Conservation (phyloP, 2,797 vertebrate species). For the Eulemur mongoz region DNA sequence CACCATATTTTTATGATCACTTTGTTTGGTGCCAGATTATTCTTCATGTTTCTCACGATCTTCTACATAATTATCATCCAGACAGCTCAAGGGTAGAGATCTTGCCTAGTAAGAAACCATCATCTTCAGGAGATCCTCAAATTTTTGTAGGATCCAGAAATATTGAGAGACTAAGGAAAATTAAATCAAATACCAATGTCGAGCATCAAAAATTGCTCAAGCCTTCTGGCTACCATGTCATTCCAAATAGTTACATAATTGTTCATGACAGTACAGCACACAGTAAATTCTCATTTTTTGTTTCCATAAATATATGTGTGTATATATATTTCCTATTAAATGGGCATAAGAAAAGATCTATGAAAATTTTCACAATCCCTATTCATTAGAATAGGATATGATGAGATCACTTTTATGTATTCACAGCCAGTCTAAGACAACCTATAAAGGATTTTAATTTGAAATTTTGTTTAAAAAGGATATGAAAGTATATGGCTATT, state of each 20-base stretch:
- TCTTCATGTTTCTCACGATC: background rate
- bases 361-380: background rate
- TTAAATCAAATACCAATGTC: background rate
- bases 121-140: background rate
- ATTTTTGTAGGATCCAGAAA: background rate
- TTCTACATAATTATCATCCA: background rate
- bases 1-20: background rate
- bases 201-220: background rate
- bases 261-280: background rate
- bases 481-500: slow-evolving; percentile 38
- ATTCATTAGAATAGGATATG: background rate
- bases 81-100: background rate
- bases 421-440: slow-evolving; percentile 25
- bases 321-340: background rate
- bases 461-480: slow-evolving; percentile 33
- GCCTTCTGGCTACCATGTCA: background rate
- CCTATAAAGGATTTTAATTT: background rate
- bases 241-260: background rate
- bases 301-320: background rate
- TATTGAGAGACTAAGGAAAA: background rate
- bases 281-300: background rate
- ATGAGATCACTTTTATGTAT: background rate
- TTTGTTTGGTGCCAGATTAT: background rate
- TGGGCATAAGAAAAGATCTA: background rate
- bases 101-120: background rate